Evolutionary conservation across 2,113 vertebrate species (phyloP).

Genomic region (Labeo catla): DNA sequence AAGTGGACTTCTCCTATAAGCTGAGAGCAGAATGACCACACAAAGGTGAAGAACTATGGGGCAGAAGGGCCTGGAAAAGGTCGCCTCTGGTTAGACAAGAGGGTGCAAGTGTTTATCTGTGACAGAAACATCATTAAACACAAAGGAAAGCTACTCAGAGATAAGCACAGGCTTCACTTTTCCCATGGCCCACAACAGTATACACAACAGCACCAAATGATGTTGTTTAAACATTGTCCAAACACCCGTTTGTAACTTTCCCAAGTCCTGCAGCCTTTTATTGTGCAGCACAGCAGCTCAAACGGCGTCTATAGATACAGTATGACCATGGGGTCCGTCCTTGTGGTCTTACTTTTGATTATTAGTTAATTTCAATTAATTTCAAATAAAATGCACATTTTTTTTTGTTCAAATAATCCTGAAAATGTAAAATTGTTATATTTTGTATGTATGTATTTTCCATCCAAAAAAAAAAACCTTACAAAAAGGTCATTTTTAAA

Average conservation of each 20-base stretch:
- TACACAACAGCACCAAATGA: not conserved
- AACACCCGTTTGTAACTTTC: not conserved
- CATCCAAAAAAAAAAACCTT: too few species aligned
- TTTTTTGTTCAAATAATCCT: too few species aligned
- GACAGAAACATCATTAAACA: constrained; percentile 21
- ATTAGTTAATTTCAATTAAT: too few species aligned
- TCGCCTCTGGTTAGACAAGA: not conserved
- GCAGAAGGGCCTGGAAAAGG: not conserved
- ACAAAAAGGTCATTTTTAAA: too few species aligned
- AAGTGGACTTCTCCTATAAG: not conserved
- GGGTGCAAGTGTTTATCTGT: constrained; percentile 3
- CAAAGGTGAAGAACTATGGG: not conserved
- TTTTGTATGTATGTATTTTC: too few species aligned
- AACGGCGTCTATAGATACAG: not conserved
- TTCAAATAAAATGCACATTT: too few species aligned
- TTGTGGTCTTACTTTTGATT: constrained; percentile 7
- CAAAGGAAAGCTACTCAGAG: not conserved
- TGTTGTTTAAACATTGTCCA: not conserved
- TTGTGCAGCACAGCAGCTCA: not conserved
- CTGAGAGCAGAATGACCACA: not conserved
- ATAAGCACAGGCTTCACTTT: constrained; percentile 6
- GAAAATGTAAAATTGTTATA: too few species aligned
- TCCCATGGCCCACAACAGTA: not conserved
- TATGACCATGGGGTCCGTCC: not conserved
- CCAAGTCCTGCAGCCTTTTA: not conserved